Base-by-base conservation (phyloP, 2,797 vertebrate species). In the Sebastes reedi region DNA sequence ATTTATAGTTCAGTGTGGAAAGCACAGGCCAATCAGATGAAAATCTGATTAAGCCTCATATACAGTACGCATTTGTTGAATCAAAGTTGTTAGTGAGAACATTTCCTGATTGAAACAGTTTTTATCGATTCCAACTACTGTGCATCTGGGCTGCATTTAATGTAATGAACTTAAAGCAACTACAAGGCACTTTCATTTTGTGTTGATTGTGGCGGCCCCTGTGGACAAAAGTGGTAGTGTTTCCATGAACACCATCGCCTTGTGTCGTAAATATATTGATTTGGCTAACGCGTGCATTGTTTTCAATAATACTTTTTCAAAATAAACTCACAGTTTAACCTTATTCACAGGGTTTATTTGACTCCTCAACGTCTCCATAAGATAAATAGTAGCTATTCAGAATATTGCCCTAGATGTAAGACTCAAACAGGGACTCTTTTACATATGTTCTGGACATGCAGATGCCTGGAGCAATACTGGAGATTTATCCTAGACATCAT, bases 1-100 rank as follows among this genome's bases (percentile, higher is more conserved):
- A 80, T 76, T 84, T 72, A 77, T 67, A 82, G 77, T 56, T 36
- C 1, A 20, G 62, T 24, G 52, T 32, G 18, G 67, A 75, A 56
- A 82, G 32, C 56, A 65, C 3, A 2, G 32, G 25, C 56, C 25
- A 66, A 39, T 66, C 56, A 69, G 67, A 34, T 3, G 6, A 50
- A 2, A 11, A 62, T 58, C 2, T 56, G 54, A 81, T 56, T 14
- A 75, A 82, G 76, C 42, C 42, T 50, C 52, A 54, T 39, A 8
- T 11, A 25, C 16, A 11, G 20, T 14, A n/a, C 1, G 18, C 58
- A 75, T 60, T 27, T 11, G n/a, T 59, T 61, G 7, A 62, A 52
- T 71, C 24, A 27, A 59, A 68, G 11, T n/a, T 61, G 60, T 71
- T 39, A 7, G 29, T 55, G 67, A 69, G 27, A 69, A 60, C 58